These are phyloP conservation scores for Deroplatys truncata DNA, from an alignment of 2,888 invertebrate genomes.

Conservation along the genomic window DNA sequence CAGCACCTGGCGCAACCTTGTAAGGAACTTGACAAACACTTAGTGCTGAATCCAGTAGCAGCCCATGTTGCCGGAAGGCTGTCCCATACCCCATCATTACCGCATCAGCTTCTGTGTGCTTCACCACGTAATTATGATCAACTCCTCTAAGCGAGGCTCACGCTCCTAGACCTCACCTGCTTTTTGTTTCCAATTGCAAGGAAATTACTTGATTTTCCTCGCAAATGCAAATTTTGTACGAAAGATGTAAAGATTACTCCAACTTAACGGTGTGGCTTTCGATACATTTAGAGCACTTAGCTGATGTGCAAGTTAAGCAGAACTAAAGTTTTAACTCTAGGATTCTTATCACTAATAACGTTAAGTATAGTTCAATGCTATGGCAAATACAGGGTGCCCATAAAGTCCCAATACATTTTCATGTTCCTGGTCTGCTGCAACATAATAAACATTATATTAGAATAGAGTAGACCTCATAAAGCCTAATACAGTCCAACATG, in stretches of 20 bases:
- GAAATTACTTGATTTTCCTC: background rate
- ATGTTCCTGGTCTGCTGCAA: too few species aligned
- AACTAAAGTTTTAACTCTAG: too few species aligned
- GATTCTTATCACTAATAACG: too few species aligned
- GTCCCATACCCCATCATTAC: background rate
- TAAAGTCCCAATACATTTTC: too few species aligned
- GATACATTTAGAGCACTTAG: background rate
- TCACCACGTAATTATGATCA: background rate
- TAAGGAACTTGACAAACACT: background rate
- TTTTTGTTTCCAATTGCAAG: background rate
- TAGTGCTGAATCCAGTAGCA: background rate
- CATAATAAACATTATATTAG: too few species aligned
- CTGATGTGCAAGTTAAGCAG: background rate
- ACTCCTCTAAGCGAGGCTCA: background rate
- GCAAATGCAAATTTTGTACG: background rate
- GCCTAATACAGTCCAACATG: too few species aligned
- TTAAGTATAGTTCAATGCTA: too few species aligned
- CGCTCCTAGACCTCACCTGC: background rate
- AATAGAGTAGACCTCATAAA: too few species aligned
- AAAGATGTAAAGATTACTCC: background rate
- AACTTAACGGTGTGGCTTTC: background rate
- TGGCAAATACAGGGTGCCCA: too few species aligned
- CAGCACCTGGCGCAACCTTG: background rate
- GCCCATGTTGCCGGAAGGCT: background rate
- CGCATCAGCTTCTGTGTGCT: background rate